Base-by-base conservation (phyloP, 2,113 vertebrate genomes). In the Caranx ignobilis region DNA sequence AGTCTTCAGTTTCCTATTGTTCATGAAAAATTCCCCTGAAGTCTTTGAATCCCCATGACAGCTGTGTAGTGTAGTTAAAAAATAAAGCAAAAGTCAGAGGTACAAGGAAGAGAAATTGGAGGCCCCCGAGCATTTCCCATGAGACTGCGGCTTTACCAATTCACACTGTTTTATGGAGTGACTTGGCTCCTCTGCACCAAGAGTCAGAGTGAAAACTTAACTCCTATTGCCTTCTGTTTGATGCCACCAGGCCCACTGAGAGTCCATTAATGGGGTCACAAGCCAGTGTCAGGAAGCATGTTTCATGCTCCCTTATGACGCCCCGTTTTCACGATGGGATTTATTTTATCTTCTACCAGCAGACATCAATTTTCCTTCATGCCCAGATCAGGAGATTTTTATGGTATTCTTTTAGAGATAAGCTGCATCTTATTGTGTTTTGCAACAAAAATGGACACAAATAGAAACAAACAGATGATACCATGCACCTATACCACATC, bases 211-310 rank as follows among this genome's bases (percentile, higher is more conserved):
- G 71, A 73, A 82, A 88, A 77, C 84, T 75, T 78, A 77, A 76
- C 87, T 89, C 54, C 66, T 57, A 48, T 83, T 62, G 73, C 75
- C 73, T 70, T 75, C 55, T 75, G 67, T 85, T 82, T 85, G 83
- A 83, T 80, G 80, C 69, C 79, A 71, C 48, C 69, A 41, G 26
- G 68, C 71, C 85, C 50, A n/a, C 57, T 45, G 84, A 88, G 80
- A 90, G 85, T 81, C 67, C 52, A 70, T 85, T 88, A 92, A 91
- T 71, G 84, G 89, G 85, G 88, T 91, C 91, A 81, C 80, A 84
- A 84, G 84, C 65, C 71, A 63, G 50, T 75, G 89, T 85, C 86
- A 81, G 16, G 4, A 83, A 75, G 81, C 61, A 71, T 79, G 82
- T 90, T 86, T 88, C 69, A 75, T 63, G 47, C 63, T 84, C 78